Evolutionary conservation across 2,113 vertebrate species (phyloP), one percentile per base, ranked within the genome.

Genomic region (Catharus minimus): DNA sequence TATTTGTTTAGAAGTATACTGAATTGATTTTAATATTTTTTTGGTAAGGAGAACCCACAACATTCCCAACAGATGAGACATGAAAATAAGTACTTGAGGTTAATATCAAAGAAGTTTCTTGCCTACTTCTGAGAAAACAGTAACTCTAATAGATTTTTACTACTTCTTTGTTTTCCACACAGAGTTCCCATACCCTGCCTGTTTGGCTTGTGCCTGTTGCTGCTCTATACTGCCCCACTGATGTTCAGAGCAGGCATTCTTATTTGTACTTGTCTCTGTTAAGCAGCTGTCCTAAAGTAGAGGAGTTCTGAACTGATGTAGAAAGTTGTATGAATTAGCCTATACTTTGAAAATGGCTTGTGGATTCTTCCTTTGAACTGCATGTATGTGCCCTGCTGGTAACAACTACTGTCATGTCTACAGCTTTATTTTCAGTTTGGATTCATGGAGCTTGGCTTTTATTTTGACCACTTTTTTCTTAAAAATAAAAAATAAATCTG

Each of bases 281-380:
- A 49, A 69, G 24, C 61, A 80, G 46, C 38, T 80, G 47, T 74
- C 30, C 44, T 68, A 12, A 83, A 91, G 75, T 66, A 60, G 23
- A 62, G 22, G 24, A 65, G 23, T 22, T 77, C 78, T 72, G 28
- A 81, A 8, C 28, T 81, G 47, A 11, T 39, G 12, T 28, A 64
- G 53, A n/a, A 82, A 67, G 57, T 38, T 71, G 44, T 43, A 38
- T 74, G 57, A 67, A 46, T 77, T 77, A 89, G 47, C 27, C 58
- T 69, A 11, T 82, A 30, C 33, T 93, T 88, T 15, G 46, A 78
- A 92, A 88, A 86, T 74, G 57, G 47, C 30, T 88, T 88, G 49
- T 90, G 72, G 49, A 64, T 83, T 91, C 68, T 81, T 92, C 89
- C 67, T 62, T 57, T 90, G 41, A 90, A 43, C 38, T 81, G 41